Percentiles rank a stretch among this genome's conserved stretches.
Conservation (phyloP, 2,113 vertebrate genomes). For the Phrynocephalus versicolor region DNA sequence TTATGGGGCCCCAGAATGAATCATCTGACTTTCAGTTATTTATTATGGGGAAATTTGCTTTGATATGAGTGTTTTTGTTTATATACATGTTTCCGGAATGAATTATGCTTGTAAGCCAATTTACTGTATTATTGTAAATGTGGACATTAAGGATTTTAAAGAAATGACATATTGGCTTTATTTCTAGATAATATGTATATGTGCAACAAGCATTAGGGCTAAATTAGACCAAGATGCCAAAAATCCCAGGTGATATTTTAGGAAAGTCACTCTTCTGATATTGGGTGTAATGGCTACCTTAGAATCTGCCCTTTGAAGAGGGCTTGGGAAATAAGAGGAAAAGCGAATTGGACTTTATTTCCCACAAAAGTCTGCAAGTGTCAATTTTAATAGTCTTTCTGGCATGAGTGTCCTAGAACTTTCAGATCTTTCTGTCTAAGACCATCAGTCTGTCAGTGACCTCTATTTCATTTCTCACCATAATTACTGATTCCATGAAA, state of each 20-base stretch:
- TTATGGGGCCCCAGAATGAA: too few species aligned
- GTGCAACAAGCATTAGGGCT: background rate
- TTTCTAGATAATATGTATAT: background rate
- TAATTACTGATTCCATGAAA: background rate
- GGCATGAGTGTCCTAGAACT: background rate
- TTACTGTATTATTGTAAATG: background rate
- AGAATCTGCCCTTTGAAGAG: background rate
- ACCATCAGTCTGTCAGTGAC: background rate
- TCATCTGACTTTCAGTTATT: too few species aligned
- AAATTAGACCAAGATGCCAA: background rate
- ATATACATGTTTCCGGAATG: too few species aligned
- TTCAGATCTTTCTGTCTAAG: fast-evolving
- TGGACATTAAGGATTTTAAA: background rate
- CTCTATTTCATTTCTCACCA: background rate
- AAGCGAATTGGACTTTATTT: background rate
- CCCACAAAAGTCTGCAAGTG: background rate
- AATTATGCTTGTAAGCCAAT: too few species aligned
- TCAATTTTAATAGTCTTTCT: background rate
- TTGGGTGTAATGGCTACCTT: background rate
- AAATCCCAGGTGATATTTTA: background rate
- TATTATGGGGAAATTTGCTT: too few species aligned
- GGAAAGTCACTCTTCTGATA: background rate
- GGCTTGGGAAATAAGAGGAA: background rate
- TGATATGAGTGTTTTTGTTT: too few species aligned
- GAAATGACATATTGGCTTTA: background rate